Conservation (phyloP, 2,113 vertebrate genomes). For the Ornithorhynchus anatinus region DNA sequence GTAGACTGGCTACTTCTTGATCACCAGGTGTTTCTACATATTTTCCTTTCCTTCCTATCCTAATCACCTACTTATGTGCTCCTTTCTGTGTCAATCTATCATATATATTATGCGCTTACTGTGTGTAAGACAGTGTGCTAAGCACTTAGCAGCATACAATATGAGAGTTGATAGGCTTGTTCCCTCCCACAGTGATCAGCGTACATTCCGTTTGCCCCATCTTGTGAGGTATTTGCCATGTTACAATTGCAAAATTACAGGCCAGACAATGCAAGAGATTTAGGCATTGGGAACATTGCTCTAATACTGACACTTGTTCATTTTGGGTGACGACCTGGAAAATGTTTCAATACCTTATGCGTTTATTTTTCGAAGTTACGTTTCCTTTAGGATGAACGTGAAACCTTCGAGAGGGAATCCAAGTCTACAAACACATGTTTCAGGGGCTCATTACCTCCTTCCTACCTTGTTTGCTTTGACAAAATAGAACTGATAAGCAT, state of each 20-base stretch:
- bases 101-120: no score
- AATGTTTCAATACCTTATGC: conserved; percentile 43
- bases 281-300: conserved; percentile 27
- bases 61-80: no score
- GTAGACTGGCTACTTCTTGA: no score
- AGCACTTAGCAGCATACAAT: no score
- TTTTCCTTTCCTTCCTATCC: no score
- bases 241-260: not conserved
- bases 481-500: conserved; percentile 54
- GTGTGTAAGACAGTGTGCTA: no score
- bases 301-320: conserved; percentile 40
- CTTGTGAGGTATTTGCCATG: not conserved
- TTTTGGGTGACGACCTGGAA: conserved; percentile 37
- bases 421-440: conserved; percentile 59
- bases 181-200: no score
- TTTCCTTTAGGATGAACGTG: conserved; percentile 64
- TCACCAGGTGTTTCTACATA: not conserved
- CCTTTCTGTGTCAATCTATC: no score
- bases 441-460: conserved; percentile 49
- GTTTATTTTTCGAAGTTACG: conserved; percentile 46
- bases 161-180: no score
- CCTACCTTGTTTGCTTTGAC: conserved; percentile 63
- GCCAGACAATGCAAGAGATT: conserved; percentile 7
- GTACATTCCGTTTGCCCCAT: no score
- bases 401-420: conserved; percentile 61